These are phyloP conservation scores for Thera britannica DNA, from an alignment of 2,888 invertebrate genomes.

Conservation along the genomic window DNA sequence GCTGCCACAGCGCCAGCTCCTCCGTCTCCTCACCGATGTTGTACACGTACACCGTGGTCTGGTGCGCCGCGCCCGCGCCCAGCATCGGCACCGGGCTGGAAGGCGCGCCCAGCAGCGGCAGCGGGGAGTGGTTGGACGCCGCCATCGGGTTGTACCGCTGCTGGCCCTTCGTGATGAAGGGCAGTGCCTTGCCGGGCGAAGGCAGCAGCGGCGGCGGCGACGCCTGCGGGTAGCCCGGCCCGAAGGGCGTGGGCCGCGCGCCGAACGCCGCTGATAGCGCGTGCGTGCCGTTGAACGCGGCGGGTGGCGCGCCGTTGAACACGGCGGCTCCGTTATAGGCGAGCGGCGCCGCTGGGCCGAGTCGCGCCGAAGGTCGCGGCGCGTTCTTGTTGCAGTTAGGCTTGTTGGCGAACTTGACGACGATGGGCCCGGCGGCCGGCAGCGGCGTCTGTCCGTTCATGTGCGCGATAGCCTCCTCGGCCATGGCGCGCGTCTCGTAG, in stretches of 20 bases:
- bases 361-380: slow-evolving; percentile 69
- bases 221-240: slow-evolving; percentile 74
- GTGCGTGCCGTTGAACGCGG: slow-evolving; percentile 63
- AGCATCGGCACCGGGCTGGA: slow-evolving; percentile 70
- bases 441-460: slow-evolving; percentile 78
- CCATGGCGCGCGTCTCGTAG: slow-evolving; percentile 75
- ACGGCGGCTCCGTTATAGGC: slow-evolving; percentile 74
- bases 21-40: slow-evolving; percentile 83
- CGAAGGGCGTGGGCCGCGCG: slow-evolving; percentile 69
- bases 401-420: slow-evolving; percentile 82
- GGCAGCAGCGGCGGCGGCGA: slow-evolving; percentile 79
- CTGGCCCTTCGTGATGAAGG: slow-evolving; percentile 81
- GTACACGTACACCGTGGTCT: slow-evolving; percentile 83
- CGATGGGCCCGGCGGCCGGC: slow-evolving; percentile 74
- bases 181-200: slow-evolving; percentile 80
- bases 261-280: slow-evolving; percentile 72
- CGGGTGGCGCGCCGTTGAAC: slow-evolving; percentile 73
- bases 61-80: slow-evolving; percentile 62
- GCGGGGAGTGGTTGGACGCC: slow-evolving; percentile 73
- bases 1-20: slow-evolving; percentile 81
- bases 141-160: slow-evolving; percentile 83
- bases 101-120: slow-evolving; percentile 76
- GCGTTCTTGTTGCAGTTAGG: slow-evolving; percentile 76
- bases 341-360: slow-evolving; percentile 62
- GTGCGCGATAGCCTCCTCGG: slow-evolving; percentile 78